Percentiles rank a stretch among this genome's conserved stretches.
Evolutionary conservation across 2,113 vertebrate species (phyloP).

Genomic region (Natator depressus): DNA sequence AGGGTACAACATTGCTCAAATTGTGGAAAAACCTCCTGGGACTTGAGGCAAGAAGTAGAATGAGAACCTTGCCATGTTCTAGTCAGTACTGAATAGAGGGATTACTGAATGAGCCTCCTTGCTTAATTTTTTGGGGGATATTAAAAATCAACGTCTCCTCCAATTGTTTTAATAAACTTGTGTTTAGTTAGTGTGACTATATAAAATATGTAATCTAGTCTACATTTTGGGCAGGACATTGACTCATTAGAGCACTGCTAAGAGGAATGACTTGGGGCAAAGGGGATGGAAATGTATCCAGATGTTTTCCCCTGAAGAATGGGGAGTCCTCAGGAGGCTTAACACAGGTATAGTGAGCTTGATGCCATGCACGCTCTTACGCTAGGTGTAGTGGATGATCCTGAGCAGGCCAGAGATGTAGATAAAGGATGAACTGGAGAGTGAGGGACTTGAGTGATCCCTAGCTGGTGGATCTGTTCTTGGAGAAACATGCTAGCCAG

Average conservation of each 20-base stretch:
- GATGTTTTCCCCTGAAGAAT: background rate
- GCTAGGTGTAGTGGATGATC: background rate
- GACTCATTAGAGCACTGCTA: too few relatives aligned
- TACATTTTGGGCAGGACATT: background rate
- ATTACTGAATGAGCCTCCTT: background rate
- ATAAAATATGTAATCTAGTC: background rate
- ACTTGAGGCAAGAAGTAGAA: constrained; percentile 29
- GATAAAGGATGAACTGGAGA: background rate
- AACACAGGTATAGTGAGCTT: background rate
- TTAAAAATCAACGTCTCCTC: background rate
- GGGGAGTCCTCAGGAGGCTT: background rate
- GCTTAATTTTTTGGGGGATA: background rate
- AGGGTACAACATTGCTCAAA: constrained; percentile 29
- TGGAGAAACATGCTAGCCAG: background rate
- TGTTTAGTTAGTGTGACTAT: background rate
- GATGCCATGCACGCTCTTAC: too few relatives aligned
- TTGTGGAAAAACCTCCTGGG: background rate
- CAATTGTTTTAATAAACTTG: background rate
- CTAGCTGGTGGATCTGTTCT: too few relatives aligned
- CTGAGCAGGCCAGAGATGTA: background rate
- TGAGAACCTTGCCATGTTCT: background rate
- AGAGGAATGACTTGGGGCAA: too few relatives aligned
- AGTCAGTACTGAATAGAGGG: background rate
- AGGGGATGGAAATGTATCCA: background rate
- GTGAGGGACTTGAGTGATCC: background rate